These are phyloP conservation scores for Amazona vittata DNA, from an alignment of 2,113 vertebrate genomes.

Conservation along the genomic window DNA sequence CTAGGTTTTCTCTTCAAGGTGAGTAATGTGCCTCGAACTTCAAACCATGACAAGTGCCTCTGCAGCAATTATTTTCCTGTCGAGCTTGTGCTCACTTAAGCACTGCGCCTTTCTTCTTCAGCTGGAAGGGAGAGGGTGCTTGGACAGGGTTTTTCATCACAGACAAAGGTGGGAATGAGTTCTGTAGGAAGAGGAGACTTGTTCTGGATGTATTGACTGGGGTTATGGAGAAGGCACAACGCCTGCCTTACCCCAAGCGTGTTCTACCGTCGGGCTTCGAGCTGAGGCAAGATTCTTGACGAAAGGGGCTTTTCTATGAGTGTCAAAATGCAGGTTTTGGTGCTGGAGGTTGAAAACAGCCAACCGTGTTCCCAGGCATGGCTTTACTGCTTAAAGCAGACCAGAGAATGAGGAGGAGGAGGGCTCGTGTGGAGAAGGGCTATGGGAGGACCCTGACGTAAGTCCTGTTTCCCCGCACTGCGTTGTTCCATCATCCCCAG, in stretches of 20 bases:
- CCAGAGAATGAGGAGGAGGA: background rate
- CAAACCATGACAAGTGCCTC: background rate
- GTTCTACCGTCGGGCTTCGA: background rate
- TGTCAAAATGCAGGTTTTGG: background rate
- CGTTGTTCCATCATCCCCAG: background rate
- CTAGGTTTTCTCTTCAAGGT: background rate
- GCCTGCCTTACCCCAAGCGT: background rate
- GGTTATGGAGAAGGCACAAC: background rate
- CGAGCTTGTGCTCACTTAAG: background rate
- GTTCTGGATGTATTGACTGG: background rate
- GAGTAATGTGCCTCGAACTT: background rate
- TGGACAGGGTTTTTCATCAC: background rate
- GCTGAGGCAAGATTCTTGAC: background rate
- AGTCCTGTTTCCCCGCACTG: background rate
- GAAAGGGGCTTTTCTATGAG: background rate
- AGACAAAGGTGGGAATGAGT: background rate
- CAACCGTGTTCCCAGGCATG: background rate
- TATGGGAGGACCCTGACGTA: background rate
- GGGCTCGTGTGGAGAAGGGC: background rate
- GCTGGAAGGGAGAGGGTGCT: background rate
- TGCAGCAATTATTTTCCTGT: background rate
- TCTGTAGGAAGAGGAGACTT: background rate
- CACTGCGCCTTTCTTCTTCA: background rate
- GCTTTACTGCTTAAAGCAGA: background rate
- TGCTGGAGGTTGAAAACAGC: background rate